Percentiles rank a stretch among this genome's conserved stretches.
These are phyloP conservation scores for Neopelma chrysocephalum DNA, from an alignment of 2,797 vertebrate genomes.

Conservation along the genomic window DNA sequence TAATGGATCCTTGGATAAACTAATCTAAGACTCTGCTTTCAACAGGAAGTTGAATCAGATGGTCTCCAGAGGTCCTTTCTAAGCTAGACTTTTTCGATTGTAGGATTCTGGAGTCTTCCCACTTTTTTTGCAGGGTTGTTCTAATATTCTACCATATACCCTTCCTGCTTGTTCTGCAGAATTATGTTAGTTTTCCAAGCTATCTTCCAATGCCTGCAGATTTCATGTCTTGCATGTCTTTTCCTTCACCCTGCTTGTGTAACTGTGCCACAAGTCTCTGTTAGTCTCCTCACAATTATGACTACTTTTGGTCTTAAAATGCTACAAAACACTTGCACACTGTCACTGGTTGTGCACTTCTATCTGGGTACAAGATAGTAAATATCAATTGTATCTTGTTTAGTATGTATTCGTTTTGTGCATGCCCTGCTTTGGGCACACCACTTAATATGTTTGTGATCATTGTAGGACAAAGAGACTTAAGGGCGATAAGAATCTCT, in stretches of 20 bases:
- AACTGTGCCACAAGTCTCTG: not conserved
- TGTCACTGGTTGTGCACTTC: not conserved
- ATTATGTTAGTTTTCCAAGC: not conserved
- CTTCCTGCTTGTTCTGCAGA: not conserved
- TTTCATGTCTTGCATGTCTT: not conserved
- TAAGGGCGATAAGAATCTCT: not conserved
- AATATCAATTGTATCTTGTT: not conserved
- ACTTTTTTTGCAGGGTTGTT: not conserved
- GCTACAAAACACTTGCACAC: not conserved
- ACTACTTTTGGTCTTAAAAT: not conserved
- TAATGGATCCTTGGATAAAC: not conserved
- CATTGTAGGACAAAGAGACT: not conserved
- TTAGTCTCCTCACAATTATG: not conserved
- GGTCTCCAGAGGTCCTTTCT: not conserved
- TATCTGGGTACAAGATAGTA: not conserved
- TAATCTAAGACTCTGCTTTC: not conserved
- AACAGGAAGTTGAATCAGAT: not conserved
- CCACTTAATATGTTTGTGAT: not conserved
- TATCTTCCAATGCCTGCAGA: not conserved
- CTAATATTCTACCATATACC: not conserved
- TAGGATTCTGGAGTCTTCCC: not conserved
- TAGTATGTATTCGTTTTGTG: not conserved
- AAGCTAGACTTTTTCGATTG: not conserved
- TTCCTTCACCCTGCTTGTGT: not conserved
- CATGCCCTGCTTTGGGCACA: not conserved